A percentile compares a stretch with the other conserved stretches of the same genome.
Evolutionary conservation across 2,113 vertebrate species (phyloP).

Genomic region (Tupaia chinensis): DNA sequence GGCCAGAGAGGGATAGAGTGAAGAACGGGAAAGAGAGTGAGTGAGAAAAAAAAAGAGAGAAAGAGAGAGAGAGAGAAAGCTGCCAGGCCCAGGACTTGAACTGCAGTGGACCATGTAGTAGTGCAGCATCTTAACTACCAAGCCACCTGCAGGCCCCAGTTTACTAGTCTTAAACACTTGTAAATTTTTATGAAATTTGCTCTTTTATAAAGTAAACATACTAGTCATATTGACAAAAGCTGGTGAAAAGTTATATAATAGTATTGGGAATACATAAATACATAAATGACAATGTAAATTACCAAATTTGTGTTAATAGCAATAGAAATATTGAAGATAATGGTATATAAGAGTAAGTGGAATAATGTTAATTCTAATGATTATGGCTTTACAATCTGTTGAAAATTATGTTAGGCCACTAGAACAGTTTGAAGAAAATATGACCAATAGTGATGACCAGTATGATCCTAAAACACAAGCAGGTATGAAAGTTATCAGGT

Average conservation of each 20-base stretch:
- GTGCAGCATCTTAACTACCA: neutral
- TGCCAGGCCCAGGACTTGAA: no score
- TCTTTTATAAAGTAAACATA: neutral
- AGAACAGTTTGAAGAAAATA: neutral
- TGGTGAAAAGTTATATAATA: neutral
- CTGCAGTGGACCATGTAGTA: neutral
- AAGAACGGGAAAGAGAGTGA: no score
- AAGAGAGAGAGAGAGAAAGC: no score
- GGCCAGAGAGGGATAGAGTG: no score
- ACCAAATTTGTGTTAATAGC: neutral
- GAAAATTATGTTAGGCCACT: neutral
- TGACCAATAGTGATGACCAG: neutral
- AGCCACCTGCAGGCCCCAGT: no score
- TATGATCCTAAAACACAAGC: neutral
- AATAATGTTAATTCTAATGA: neutral
- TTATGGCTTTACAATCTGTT: neutral
- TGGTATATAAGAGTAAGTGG: neutral
- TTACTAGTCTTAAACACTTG: neutral
- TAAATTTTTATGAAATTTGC: neutral
- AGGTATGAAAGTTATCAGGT: neutral
- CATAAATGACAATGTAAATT: neutral
- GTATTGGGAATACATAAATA: neutral
- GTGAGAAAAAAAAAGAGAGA: no score
- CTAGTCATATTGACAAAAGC: neutral
- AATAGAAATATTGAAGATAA: neutral